Evolutionary conservation across 2,113 vertebrate genomes (phyloP).

Genomic region (Noctilio leporinus): DNA sequence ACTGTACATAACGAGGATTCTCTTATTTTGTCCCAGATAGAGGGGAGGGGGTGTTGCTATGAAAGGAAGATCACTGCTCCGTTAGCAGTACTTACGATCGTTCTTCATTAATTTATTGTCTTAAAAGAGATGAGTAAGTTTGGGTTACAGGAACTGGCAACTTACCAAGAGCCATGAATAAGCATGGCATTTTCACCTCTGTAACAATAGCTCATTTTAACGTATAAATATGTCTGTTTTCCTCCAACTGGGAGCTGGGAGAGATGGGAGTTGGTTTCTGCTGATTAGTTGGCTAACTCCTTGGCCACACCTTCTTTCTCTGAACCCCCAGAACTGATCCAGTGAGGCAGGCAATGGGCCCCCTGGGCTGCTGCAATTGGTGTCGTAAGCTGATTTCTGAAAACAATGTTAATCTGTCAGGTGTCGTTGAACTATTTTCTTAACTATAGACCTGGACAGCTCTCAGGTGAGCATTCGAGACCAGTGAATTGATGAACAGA

Average conservation of each 20-base stretch:
- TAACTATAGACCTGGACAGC: neutral
- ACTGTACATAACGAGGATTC: conserved; percentile 33
- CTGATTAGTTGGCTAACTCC: neutral
- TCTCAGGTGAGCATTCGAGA: neutral
- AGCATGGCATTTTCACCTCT: neutral
- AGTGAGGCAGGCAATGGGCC: neutral
- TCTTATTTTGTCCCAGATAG: neutral
- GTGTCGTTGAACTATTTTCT: neutral
- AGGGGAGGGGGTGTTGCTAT: rapidly evolving
- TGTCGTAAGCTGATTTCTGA: neutral
- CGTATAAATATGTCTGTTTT: neutral
- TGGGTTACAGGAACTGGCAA: neutral
- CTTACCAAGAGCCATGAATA: neutral
- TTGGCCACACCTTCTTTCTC: rapidly evolving
- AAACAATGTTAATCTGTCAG: neutral
- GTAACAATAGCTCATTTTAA: neutral
- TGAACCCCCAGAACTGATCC: neutral
- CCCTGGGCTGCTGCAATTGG: neutral
- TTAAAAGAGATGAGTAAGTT: neutral
- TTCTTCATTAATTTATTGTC: neutral
- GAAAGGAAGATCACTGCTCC: neutral
- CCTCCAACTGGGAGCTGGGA: neutral
- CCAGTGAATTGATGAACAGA: neutral
- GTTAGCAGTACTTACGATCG: neutral
- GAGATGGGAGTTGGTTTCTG: neutral